Conservation (phyloP, 2,797 vertebrate species). For the Sebastes cheni region DNA sequence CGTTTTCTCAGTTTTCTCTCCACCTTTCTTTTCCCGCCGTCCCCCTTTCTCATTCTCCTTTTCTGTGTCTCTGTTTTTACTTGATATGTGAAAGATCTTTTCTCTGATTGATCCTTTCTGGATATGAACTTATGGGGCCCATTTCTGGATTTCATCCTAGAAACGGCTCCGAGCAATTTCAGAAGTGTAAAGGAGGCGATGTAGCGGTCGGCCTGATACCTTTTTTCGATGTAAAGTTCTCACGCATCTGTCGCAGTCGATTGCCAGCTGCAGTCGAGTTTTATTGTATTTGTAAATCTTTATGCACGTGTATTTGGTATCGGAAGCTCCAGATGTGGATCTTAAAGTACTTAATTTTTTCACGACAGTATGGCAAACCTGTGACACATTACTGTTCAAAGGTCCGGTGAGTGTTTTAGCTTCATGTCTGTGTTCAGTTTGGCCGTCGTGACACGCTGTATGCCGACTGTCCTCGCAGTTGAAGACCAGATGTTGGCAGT, state of each 20-base stretch:
- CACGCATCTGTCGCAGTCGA: slow-evolving; percentile 25
- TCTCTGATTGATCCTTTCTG: slow-evolving; percentile 20
- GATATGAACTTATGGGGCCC: slow-evolving; percentile 10
- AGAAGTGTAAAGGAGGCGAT: not conserved
- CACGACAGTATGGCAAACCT: slow-evolving; percentile 46
- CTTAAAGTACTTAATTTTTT: slow-evolving; percentile 50
- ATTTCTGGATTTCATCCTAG: slow-evolving; percentile 13
- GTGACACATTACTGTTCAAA: slow-evolving; percentile 30
- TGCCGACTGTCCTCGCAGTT: slow-evolving; percentile 22
- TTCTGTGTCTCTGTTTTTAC: slow-evolving; percentile 18
- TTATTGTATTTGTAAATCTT: slow-evolving; percentile 62
- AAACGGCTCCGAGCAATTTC: not conserved
- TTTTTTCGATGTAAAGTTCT: slow-evolving; percentile 39
- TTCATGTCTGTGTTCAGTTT: slow-evolving; percentile 33
- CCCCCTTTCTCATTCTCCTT: not conserved
- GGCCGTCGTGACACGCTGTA: slow-evolving; percentile 23
- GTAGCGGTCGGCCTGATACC: slow-evolving; percentile 10
- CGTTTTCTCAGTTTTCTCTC: not conserved
- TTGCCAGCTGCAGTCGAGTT: slow-evolving; percentile 36
- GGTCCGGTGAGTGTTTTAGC: slow-evolving; percentile 27
- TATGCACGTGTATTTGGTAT: slow-evolving; percentile 63
- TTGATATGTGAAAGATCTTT: slow-evolving; percentile 4
- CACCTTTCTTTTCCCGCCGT: not conserved
- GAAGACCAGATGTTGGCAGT: slow-evolving; percentile 56
- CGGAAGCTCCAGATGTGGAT: slow-evolving; percentile 47